These are phyloP conservation scores for Trissolcus basalis DNA, from an alignment of 1,140 invertebrate species.

Conservation along the genomic window DNA sequence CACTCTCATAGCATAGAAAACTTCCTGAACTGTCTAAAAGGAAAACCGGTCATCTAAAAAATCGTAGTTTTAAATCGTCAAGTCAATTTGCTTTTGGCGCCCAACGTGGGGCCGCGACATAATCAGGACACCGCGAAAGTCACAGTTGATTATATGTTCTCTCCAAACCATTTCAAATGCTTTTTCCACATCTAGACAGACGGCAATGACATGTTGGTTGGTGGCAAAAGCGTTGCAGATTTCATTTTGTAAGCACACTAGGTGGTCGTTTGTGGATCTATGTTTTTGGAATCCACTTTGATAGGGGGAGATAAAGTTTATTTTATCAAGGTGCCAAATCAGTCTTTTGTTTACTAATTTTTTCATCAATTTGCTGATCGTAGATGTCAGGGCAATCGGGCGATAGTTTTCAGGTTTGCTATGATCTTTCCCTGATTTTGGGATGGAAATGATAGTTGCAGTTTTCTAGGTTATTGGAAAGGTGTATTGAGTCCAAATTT, in stretches of 20 bases:
- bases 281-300: constrained; percentile 1
- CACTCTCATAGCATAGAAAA: too few relatives aligned
- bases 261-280: neutral
- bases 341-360: constrained; percentile 7
- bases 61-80: too few relatives aligned
- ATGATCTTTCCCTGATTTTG: constrained; percentile 17
- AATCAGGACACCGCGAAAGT: too few relatives aligned
- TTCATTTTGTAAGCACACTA: neutral
- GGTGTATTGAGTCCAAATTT: constrained; percentile 2
- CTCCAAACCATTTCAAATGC: constrained; percentile 6
- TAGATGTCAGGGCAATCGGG: constrained; percentile 1
- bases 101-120: too few relatives aligned
- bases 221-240: constrained; percentile 6
- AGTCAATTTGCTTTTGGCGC: too few relatives aligned
- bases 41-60: too few relatives aligned
- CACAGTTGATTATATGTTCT: constrained; percentile 7
- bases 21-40: too few relatives aligned
- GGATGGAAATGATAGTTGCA: constrained; percentile 15
- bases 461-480: constrained; percentile 14
- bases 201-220: neutral
- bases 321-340: neutral
- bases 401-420: neutral
- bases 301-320: neutral
- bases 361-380: constrained; percentile 4
- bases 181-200: constrained; percentile 5